A percentile compares a stretch with the other conserved stretches of the same genome.
Conservation (phyloP, 2,797 vertebrate genomes). For the Microctenopoma stevenorrisi region DNA sequence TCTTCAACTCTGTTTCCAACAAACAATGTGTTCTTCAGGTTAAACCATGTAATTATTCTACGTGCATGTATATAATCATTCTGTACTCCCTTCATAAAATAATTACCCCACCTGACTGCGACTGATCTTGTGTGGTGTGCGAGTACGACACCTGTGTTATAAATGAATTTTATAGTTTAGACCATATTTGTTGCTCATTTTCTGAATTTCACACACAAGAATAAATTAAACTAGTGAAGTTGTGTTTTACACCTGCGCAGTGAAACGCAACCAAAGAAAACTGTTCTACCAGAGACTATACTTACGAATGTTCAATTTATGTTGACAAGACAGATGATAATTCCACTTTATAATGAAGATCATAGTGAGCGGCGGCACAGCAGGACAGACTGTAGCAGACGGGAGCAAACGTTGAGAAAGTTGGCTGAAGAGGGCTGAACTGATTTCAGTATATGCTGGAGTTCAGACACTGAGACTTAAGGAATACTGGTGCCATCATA, state of each 20-base stretch:
- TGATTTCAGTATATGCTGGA: too few relatives aligned
- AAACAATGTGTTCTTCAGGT: conserved; percentile 6
- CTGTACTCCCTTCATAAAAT: background rate
- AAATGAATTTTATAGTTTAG: background rate
- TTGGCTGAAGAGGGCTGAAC: too few relatives aligned
- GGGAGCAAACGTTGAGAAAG: too few relatives aligned
- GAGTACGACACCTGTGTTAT: conserved; percentile 23
- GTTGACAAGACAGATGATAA: background rate
- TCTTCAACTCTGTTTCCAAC: conserved; percentile 15
- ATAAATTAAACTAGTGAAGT: background rate
- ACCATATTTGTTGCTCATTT: background rate
- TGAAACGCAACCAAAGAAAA: background rate
- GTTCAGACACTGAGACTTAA: too few relatives aligned
- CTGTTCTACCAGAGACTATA: background rate
- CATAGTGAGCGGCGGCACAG: background rate
- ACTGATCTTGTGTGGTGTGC: background rate
- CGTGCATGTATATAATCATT: background rate
- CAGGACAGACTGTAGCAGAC: too few relatives aligned
- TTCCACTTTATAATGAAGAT: background rate
- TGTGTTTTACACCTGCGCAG: background rate
- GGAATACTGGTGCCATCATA: too few relatives aligned
- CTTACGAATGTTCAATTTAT: background rate
- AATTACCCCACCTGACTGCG: background rate
- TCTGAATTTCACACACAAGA: background rate
- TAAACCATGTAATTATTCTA: conserved; percentile 14